Evolutionary conservation across 2,888 invertebrate genomes (phyloP).

Genomic region (Spisula solida): DNA sequence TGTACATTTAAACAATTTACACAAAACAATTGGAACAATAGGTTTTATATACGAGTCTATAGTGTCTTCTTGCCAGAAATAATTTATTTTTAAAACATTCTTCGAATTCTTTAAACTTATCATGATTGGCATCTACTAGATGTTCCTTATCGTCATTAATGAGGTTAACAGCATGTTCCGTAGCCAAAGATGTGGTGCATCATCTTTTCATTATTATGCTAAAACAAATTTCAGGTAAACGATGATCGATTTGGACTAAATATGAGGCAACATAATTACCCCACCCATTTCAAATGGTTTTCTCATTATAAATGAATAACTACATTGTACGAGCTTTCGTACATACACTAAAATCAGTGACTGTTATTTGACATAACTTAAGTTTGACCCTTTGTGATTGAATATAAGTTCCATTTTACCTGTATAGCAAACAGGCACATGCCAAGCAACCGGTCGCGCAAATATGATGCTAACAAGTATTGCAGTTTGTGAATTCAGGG

Average conservation of each 20-base stretch:
- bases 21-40: not conserved
- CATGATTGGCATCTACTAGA: not conserved
- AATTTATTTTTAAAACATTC: constrained; percentile 2
- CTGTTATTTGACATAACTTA: no score
- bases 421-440: no score
- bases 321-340: no score
- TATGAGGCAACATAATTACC: not conserved
- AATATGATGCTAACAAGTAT: no score
- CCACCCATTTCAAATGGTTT: not conserved
- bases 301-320: not conserved
- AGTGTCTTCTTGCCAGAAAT: not conserved
- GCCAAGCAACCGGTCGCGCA: no score
- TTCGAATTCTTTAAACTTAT: constrained; percentile 5
- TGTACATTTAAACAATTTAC: not conserved
- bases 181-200: not conserved
- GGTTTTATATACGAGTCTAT: not conserved
- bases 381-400: no score
- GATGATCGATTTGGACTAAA: not conserved
- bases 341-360: no score
- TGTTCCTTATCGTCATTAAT: not conserved
- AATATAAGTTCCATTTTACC: no score
- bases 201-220: not conserved
- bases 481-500: no score
- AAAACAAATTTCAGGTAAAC: not conserved
- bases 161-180: not conserved